Conservation (phyloP, 2,797 vertebrate genomes). For the Netta rufina region DNA sequence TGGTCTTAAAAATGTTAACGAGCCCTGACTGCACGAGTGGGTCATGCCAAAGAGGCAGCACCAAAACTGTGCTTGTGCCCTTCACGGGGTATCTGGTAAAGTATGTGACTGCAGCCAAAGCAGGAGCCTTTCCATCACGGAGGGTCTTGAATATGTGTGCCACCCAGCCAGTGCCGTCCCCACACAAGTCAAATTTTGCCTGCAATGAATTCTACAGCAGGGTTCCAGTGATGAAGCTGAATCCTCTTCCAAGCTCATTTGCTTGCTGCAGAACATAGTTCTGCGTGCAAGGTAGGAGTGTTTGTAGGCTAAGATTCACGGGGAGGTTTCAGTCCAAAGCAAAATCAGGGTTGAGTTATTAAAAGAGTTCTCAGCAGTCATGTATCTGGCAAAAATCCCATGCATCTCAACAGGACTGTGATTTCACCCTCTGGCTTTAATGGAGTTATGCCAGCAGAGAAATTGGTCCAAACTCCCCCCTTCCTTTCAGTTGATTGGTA, state of each 20-base stretch:
- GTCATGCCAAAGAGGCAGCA: neutral
- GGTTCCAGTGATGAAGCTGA: neutral
- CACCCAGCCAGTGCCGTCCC: neutral
- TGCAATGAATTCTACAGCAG: neutral
- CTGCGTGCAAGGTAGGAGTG: neutral
- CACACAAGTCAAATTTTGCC: neutral
- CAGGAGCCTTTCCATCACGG: neutral
- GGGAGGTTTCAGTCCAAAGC: slow-evolving; percentile 24
- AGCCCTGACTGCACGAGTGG: neutral
- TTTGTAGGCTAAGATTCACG: slow-evolving; percentile 11
- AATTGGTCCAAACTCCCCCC: neutral
- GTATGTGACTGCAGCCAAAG: neutral
- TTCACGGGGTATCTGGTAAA: neutral
- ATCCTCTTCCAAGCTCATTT: neutral
- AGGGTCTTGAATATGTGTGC: neutral
- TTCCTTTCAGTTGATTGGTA: slow-evolving; percentile 23
- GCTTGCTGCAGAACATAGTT: neutral
- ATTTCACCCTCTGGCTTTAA: slow-evolving; percentile 43
- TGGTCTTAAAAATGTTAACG: neutral
- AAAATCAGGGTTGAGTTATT: slow-evolving; percentile 10
- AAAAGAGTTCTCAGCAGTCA: slow-evolving; percentile 5
- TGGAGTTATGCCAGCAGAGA: neutral
- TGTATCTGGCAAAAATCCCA: slow-evolving; percentile 16
- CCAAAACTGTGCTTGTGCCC: neutral
- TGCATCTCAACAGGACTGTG: slow-evolving; percentile 6